These are phyloP conservation scores for Phanerotoma sp. DNA, from an alignment of 2,888 invertebrate species.

Conservation along the genomic window DNA sequence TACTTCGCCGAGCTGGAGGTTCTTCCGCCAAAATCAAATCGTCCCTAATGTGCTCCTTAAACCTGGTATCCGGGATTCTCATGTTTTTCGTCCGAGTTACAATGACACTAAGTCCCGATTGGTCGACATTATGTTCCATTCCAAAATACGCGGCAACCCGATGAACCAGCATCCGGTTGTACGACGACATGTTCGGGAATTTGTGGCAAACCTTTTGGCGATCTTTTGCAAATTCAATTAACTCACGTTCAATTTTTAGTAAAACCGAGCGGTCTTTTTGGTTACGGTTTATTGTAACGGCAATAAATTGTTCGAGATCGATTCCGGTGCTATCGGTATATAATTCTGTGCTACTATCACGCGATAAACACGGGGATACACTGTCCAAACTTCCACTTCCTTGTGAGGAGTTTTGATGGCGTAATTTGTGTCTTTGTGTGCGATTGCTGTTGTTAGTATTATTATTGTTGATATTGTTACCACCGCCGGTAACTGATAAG, in stretches of 20 bases:
- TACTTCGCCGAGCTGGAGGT: slow-evolving; percentile 73
- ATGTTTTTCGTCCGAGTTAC: slow-evolving; percentile 78
- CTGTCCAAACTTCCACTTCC: slow-evolving; percentile 56
- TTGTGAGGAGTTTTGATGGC: slow-evolving; percentile 58
- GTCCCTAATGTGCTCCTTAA: slow-evolving; percentile 71
- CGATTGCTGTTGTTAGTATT: no score
- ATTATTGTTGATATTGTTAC: no score
- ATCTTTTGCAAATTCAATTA: slow-evolving; percentile 81
- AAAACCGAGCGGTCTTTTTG: slow-evolving; percentile 83
- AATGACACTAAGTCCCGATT: slow-evolving; percentile 76
- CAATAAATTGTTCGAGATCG: slow-evolving; percentile 85
- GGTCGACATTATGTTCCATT: slow-evolving; percentile 91
- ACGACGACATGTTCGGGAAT: slow-evolving; percentile 92
- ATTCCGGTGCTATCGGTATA: slow-evolving; percentile 75
- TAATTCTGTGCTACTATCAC: slow-evolving; percentile 74
- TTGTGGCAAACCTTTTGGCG: slow-evolving; percentile 62
- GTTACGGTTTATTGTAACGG: slow-evolving; percentile 88
- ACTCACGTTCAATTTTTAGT: slow-evolving; percentile 84
- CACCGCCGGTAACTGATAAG: slow-evolving; percentile 41
- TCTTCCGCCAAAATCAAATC: slow-evolving; percentile 67
- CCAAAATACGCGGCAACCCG: slow-evolving; percentile 92
- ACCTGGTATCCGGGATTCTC: slow-evolving; percentile 69
- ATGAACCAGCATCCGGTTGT: slow-evolving; percentile 95
- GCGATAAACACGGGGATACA: slow-evolving; percentile 58
- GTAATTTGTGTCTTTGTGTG: slow-evolving; percentile 54